Base-by-base conservation (phyloP, 2,113 vertebrate genomes). In the Dipodomys spectabilis region DNA sequence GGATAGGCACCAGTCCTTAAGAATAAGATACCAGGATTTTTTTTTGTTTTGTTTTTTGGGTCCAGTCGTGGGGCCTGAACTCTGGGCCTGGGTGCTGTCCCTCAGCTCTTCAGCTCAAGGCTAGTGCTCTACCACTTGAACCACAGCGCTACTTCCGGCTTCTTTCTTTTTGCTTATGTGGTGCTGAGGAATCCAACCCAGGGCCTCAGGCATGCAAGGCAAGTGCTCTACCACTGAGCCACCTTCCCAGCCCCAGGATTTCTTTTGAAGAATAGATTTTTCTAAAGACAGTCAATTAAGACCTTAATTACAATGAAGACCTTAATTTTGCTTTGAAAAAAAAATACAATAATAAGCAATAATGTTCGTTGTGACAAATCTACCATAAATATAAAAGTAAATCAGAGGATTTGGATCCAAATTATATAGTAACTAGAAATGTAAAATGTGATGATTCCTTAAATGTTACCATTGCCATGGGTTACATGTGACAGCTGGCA, bases 281-380 rank as follows among this genome's bases (percentile, higher is more conserved):
- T 93, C 75, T 86, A 35, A 87, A 92, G 18, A 92, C 19, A 90
- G 49, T 49, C 49, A 49, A 20, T 75, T 39, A 90, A 71, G 30
- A 83, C 92, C 73, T n/a, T 13, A 80, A 69, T 81, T 71, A 15
- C 53, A 49, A 49, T 71, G 9, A 85, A 74, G 20, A 77, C 60
- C 90, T 95, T 86, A 71, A 82, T 79, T 57, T 96, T 82, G 81
- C 73, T 75, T 90, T 93, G 62, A 84, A 92, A 95, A 92, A 92
- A 80, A 53, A 53, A 39, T 39, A 39, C 39, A 39, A 39, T 39
- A 39, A 32, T 28, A 93, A 79, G 32, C n/a, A 18, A 44, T 89
- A 49, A 60, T 64, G 4, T 92, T 64, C 86, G 88, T 84, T 90
- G 92, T 94, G 44, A 79, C 44, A 93, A 79, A 86, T 69, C 19